Conservation (phyloP, 2,888 invertebrate genomes). For the Mesochorus sp. region DNA sequence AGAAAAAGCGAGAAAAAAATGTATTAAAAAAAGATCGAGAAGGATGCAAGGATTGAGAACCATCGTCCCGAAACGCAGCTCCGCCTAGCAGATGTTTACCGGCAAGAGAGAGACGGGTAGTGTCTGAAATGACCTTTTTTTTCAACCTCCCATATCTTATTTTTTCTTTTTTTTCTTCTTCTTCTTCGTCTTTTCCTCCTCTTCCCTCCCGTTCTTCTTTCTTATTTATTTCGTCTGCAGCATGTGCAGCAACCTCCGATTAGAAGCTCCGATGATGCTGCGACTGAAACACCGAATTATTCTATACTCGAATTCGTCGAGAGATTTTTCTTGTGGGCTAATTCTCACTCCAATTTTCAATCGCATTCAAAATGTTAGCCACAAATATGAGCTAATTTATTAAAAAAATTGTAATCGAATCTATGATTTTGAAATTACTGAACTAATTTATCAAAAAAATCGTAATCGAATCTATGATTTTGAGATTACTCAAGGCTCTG, state of each 20-base stretch:
- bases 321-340: not conserved
- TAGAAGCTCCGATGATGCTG: slow-evolving; percentile 12
- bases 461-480: too few species aligned
- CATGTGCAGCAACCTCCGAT: slow-evolving; percentile 46
- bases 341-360: too few species aligned
- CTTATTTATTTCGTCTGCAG: slow-evolving; percentile 46
- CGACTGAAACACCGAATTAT: not conserved
- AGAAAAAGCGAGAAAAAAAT: slow-evolving; percentile 11
- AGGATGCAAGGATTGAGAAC: slow-evolving; percentile 68
- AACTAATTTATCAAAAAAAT: too few species aligned
- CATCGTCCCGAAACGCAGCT: slow-evolving; percentile 68
- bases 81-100: slow-evolving; percentile 81
- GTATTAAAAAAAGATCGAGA: slow-evolving; percentile 15
- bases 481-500: too few species aligned
- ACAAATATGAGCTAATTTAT: too few species aligned
- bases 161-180: not conserved
- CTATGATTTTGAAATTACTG: too few species aligned
- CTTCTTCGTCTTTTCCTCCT: not conserved
- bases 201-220: slow-evolving; percentile 14
- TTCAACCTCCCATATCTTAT: not conserved
- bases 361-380: too few species aligned
- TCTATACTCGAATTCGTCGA: not conserved
- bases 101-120: slow-evolving; percentile 53
- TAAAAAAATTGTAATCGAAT: too few species aligned
- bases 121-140: slow-evolving; percentile 54